Conservation (phyloP, 2,797 vertebrate species). For the Sebastolobus alascanus region DNA sequence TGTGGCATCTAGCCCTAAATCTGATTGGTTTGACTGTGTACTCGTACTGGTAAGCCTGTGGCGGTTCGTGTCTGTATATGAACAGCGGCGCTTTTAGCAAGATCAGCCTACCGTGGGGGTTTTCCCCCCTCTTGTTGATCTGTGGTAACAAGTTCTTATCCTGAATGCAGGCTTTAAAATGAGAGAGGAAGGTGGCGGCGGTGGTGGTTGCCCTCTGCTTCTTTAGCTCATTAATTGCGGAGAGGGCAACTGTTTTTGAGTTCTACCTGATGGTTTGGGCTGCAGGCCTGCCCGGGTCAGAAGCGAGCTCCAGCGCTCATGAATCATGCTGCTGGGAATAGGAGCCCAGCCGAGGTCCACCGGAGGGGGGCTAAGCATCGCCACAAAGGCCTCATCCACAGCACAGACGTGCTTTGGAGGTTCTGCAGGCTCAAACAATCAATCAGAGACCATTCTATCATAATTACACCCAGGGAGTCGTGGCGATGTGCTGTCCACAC, state of each 20-base stretch:
- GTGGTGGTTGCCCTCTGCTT: constrained; percentile 53
- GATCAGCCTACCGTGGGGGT: constrained; percentile 51
- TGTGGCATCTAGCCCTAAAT: constrained; percentile 72
- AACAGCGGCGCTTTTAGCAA: constrained; percentile 42
- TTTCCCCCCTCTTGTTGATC: constrained; percentile 37
- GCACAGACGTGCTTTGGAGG: constrained; percentile 66
- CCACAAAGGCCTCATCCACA: constrained; percentile 62
- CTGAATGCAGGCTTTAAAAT: constrained; percentile 49
- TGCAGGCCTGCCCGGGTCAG: constrained; percentile 74
- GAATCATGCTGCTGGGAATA: constrained; percentile 81
- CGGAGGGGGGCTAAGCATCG: constrained; percentile 43
- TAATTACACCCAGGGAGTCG: constrained; percentile 74
- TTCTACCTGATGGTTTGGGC: constrained; percentile 79
- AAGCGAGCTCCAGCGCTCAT: constrained; percentile 70
- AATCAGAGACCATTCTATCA: constrained; percentile 77
- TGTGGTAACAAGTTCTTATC: constrained; percentile 58
- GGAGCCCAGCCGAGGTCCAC: constrained; percentile 65
- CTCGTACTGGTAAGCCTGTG: constrained; percentile 67
- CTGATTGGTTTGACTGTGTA: constrained; percentile 69
- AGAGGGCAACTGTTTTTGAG: constrained; percentile 82
- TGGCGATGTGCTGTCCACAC: constrained; percentile 55
- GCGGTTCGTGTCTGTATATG: constrained; percentile 70
- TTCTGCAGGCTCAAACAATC: constrained; percentile 74
- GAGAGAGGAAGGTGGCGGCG: constrained; percentile 23
- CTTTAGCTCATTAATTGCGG: constrained; percentile 79